Conservation (phyloP, 2,113 vertebrate genomes). For the Tapirus terrestris region DNA sequence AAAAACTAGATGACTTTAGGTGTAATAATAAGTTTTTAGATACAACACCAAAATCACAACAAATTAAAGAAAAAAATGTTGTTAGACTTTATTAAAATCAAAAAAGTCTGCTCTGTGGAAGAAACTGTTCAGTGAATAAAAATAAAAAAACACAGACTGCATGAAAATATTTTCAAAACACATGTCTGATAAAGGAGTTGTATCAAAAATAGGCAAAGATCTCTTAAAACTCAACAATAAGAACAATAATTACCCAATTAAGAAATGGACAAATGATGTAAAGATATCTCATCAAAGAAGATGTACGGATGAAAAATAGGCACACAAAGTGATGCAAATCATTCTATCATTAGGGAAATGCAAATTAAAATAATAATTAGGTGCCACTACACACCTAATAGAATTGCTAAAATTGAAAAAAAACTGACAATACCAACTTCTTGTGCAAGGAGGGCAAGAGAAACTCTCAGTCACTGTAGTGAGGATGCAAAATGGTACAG, state of each 20-base stretch:
- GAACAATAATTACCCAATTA: not conserved
- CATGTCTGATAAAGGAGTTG: not conserved
- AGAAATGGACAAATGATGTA: not conserved
- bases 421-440: not conserved
- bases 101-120: not conserved
- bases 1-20: not conserved
- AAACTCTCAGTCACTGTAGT: not conserved
- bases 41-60: not conserved
- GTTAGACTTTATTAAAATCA: not conserved
- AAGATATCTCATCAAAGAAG: not conserved
- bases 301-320: not conserved
- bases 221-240: not conserved
- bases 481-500: not conserved
- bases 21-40: not conserved
- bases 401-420: not conserved
- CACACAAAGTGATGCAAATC: not conserved
- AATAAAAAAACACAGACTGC: not conserved
- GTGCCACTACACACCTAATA: not conserved
- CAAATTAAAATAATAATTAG: not conserved
- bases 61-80: not conserved
- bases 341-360: not conserved
- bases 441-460: not conserved
- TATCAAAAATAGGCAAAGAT: not conserved
- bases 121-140: not conserved
- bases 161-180: not conserved